Conservation (phyloP, 2,888 invertebrate genomes). For the Lasioglossum marginatum region DNA sequence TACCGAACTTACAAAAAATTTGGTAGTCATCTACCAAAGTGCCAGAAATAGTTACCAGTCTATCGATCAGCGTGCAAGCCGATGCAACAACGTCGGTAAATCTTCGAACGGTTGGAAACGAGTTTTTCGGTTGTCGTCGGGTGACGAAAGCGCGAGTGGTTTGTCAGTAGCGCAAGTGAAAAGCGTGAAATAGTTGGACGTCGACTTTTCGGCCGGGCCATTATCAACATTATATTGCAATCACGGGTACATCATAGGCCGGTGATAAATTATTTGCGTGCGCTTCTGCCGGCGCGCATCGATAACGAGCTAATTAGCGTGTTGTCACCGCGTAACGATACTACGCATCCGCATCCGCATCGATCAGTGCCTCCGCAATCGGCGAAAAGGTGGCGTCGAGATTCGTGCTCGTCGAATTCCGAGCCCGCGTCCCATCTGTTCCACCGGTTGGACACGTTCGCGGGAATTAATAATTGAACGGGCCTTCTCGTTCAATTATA, state of each 20-base stretch:
- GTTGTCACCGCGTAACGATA: slow-evolving; percentile 60
- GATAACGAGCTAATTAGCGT: slow-evolving; percentile 70
- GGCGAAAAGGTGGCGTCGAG: slow-evolving; percentile 25
- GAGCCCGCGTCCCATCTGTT: background rate
- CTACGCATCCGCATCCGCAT: slow-evolving; percentile 33
- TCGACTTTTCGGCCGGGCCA: background rate
- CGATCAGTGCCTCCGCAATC: slow-evolving; percentile 55
- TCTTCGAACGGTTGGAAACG: background rate
- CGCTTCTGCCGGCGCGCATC: slow-evolving; percentile 56
- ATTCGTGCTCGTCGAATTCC: slow-evolving; percentile 7
- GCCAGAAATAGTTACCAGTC: background rate
- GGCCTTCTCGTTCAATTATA: slow-evolving; percentile 55
- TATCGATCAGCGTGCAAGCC: background rate
- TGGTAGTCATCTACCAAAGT: background rate
- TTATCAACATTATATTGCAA: slow-evolving; percentile 58
- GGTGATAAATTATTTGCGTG: slow-evolving; percentile 60
- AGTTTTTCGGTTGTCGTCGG: background rate
- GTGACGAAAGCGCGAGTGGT: background rate
- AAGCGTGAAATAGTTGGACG: background rate
- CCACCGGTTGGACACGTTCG: background rate
- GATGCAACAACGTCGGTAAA: background rate
- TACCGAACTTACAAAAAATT: background rate
- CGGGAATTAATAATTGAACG: slow-evolving; percentile 47
- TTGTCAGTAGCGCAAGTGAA: background rate
- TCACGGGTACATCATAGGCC: slow-evolving; percentile 50